Percentiles rank a stretch among this genome's conserved stretches.
phyloP scores from a whole-genome alignment of 1,140 invertebrate species.

The Proctacanthus coquilletti region DNA sequence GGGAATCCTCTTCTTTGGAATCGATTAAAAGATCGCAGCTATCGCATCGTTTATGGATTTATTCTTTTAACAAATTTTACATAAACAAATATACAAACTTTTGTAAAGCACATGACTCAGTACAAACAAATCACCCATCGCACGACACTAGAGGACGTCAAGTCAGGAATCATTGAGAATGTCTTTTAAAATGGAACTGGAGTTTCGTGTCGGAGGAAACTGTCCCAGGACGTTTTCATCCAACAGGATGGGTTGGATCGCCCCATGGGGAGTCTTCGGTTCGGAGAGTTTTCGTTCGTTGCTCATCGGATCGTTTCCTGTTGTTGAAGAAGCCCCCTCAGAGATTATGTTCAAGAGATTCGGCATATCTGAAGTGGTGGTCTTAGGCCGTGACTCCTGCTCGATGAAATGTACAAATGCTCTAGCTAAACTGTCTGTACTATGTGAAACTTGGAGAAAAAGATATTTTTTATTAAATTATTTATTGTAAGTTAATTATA shows the following conservation, averaged over 20 bases:
- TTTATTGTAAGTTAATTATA: not conserved
- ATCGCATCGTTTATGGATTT: too few species aligned
- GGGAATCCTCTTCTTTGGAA: too few species aligned
- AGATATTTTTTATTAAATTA: not conserved
- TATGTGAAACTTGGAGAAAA: constrained; percentile 5
- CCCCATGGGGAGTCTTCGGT: constrained; percentile 21
- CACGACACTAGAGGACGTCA: too few species aligned
- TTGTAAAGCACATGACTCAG: too few species aligned
- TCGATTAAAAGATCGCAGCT: too few species aligned
- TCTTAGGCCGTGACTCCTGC: constrained; percentile 60
- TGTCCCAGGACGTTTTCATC: constrained; percentile 41
- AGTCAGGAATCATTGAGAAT: constrained; percentile 48
- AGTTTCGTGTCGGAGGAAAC: constrained; percentile 45
- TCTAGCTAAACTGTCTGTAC: constrained; percentile 45
- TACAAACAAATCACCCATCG: too few species aligned
- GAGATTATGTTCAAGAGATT: constrained; percentile 12
- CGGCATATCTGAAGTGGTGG: constrained; percentile 42
- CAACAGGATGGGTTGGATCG: constrained; percentile 35
- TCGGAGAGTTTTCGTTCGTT: constrained; percentile 5
- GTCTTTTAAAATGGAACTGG: constrained; percentile 51
- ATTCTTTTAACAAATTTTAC: too few species aligned
- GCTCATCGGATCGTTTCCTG: too few species aligned
- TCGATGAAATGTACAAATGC: constrained; percentile 85
- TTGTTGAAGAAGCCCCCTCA: not conserved
- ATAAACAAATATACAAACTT: too few species aligned